Conservation (phyloP, 2,797 vertebrate genomes). For the Amphiprion clarkii region DNA sequence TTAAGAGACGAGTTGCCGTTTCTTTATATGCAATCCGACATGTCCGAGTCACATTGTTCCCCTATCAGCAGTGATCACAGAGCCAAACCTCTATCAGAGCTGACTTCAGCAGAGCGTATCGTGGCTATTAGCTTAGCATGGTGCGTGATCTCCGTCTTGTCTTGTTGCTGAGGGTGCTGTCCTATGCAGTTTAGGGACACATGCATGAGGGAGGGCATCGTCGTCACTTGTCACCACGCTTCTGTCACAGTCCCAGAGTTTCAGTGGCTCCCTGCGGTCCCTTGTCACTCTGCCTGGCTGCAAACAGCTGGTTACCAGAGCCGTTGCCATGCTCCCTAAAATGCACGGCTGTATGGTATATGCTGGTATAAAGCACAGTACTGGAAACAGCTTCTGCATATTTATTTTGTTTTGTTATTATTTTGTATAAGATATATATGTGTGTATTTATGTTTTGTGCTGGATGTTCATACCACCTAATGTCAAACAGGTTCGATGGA, state of each 20-base stretch:
- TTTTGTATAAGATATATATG: conserved; percentile 6
- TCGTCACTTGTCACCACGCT: conserved; percentile 76
- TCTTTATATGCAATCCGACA: conserved; percentile 67
- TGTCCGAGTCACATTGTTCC: conserved; percentile 58
- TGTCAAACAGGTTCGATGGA: conserved; percentile 59
- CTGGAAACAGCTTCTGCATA: conserved; percentile 6
- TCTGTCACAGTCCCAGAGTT: conserved; percentile 75
- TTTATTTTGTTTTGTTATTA: background rate
- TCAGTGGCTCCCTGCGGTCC: conserved; percentile 68
- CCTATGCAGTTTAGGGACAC: conserved; percentile 59
- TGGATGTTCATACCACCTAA: conserved; percentile 26
- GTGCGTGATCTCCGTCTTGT: conserved; percentile 70
- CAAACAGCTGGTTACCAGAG: conserved; percentile 74
- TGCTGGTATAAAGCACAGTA: conserved; percentile 30
- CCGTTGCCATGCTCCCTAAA: conserved; percentile 35
- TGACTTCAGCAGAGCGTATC: conserved; percentile 70
- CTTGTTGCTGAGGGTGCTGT: conserved; percentile 80
- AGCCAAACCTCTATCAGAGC: conserved; percentile 63
- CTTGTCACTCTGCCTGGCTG: conserved; percentile 76
- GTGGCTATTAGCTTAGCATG: conserved; percentile 76
- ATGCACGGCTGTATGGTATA: conserved; percentile 40
- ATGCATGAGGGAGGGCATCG: conserved; percentile 52
- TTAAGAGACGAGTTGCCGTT: conserved; percentile 45
- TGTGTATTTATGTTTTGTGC: conserved; percentile 22
- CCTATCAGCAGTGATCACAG: conserved; percentile 75